Base-by-base conservation (phyloP, 64 coral and sea anemone genomes). In the Porites australiensis region DNA sequence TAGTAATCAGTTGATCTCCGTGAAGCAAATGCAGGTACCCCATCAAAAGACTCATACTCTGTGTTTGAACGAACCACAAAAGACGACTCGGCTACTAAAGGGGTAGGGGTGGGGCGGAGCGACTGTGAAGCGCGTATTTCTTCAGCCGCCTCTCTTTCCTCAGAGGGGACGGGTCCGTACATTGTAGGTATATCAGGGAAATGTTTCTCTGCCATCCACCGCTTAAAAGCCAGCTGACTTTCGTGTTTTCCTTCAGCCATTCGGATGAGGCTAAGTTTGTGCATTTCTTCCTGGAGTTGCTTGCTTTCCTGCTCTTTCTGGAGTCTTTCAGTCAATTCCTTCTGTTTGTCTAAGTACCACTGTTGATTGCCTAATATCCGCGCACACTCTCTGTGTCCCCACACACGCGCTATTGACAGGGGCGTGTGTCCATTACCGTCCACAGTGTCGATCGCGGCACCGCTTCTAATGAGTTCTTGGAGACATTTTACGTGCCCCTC, bases 311-410 rank as follows among this genome's bases (percentile, higher is more conserved):
- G 88, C 48, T 99, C 94, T 53, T 94, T 74, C 44, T 94, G 84
- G 23, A 96, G 92, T 84, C 65, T 96, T 49, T 93, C 64, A 49
- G 83, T 64, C n/a, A 93, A 64, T 4, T 96, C 79, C 82, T 90
- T 88, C 45, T 99, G 88, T 62, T 99, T 99, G 72, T 99, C 88
- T 5, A 99, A 58, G 13, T 96, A 96, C 98, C 98, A 99, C 83
- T 96, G 98, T 27, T 77, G 87, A 67, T 96, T 91, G 10, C 88
- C 83, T 8, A 99, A 74, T 50, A 99, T 92, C 37, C 94, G 64
- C 14, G 91, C 98, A 83, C 98, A 99, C 12, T 59, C 49, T 52
- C 98, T 93, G 44, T 96, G 98, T 13, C 91, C 94, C 94, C 98
- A 99, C 57, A 96, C 94, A 15, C 98, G 94, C 14, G 98, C 91